Evolutionary conservation across 2,888 invertebrate genomes (phyloP), one percentile per base, ranked within the genome.

Genomic region (Diabrotica balteata): DNA sequence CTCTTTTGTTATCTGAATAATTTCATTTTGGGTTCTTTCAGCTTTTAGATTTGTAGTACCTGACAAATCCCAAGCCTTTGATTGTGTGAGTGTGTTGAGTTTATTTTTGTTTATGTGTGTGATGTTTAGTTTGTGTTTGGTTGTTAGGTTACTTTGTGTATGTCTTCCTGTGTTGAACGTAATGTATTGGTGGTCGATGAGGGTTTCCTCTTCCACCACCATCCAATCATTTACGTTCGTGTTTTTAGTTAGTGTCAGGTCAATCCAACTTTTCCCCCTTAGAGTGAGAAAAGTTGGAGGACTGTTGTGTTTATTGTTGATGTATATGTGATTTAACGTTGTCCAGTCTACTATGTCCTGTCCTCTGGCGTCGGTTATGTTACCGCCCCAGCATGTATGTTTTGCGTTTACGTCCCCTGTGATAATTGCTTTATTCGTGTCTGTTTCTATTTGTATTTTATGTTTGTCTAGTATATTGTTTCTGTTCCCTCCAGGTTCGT

Each of bases 351-450:
- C 45, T n/a, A 74, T 17, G 17, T 63, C 11, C 50, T 59, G 53
- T 8, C 72, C 75, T 59, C 72, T 68, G n/a, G 10, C 49, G 42
- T 73, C 74, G 5, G 58, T 68, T 7, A 32, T 46, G 0, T 52
- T 11, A 9, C 66, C 68, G 7, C 73, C 74, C 72, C 73, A 75
- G 4, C 43, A 60, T 32, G 51, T 57, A 44, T 70, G 49, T 42
- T 73, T 71, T 4, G 67, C 74, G 49, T 74, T 74, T 8, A 69
- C 47, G 50, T 74, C 75, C 7, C 72, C 73, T 9, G 8, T 9
- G 8, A 46, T 46, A 2, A 46, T 8, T 46, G 46, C 2, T 2
- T 9, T 46, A 2, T 46, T 17, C 2, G 17, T 17, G 17, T 17
- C 17, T 1, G 17, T 17, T 17, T 17, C 17, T 1, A 17, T 17